Evolutionary conservation across 2,888 invertebrate species (phyloP).

Genomic region (Bellardia pandia): DNA sequence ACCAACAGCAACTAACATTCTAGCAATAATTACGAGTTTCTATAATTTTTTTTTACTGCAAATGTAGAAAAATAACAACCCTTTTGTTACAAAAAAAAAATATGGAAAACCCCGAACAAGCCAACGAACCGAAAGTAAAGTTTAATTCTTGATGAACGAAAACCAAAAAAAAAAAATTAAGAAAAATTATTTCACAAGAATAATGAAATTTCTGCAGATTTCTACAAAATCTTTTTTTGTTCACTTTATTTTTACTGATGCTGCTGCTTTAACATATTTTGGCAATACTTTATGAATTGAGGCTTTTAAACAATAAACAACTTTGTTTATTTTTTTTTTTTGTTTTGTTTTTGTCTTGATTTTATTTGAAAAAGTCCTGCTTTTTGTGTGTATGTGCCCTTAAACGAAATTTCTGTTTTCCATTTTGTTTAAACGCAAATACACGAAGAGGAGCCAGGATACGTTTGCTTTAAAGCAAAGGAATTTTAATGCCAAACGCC

Average conservation of each 20-base stretch:
- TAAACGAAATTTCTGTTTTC: conserved; percentile 17
- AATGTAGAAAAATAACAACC: conserved; percentile 30
- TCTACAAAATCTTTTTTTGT: conserved; percentile 20
- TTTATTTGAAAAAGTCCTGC: conserved; percentile 17
- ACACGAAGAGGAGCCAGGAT: not conserved
- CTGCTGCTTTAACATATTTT: conserved; percentile 43
- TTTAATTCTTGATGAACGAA: conserved; percentile 81
- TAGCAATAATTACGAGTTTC: conserved; percentile 27
- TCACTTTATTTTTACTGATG: conserved; percentile 18
- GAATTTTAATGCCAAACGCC: conserved; percentile 26
- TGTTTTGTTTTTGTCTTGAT: not conserved
- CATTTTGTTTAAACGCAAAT: conserved; percentile 27
- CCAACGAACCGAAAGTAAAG: conserved; percentile 82
- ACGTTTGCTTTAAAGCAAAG: not conserved
- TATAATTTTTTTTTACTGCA: conserved; percentile 6
- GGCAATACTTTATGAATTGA: conserved; percentile 45
- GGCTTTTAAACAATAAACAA: conserved; percentile 50
- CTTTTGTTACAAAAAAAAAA: conserved; percentile 17
- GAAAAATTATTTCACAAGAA: conserved; percentile 28
- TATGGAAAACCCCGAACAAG: conserved; percentile 22
- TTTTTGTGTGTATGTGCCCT: conserved; percentile 21
- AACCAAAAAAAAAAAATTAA: conserved; percentile 28
- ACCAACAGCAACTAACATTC: conserved; percentile 7
- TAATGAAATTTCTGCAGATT: conserved; percentile 60
- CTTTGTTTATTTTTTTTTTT: too few relatives aligned